These are phyloP conservation scores for Gobio gobio DNA, from an alignment of 2,113 vertebrate genomes.

Conservation along the genomic window DNA sequence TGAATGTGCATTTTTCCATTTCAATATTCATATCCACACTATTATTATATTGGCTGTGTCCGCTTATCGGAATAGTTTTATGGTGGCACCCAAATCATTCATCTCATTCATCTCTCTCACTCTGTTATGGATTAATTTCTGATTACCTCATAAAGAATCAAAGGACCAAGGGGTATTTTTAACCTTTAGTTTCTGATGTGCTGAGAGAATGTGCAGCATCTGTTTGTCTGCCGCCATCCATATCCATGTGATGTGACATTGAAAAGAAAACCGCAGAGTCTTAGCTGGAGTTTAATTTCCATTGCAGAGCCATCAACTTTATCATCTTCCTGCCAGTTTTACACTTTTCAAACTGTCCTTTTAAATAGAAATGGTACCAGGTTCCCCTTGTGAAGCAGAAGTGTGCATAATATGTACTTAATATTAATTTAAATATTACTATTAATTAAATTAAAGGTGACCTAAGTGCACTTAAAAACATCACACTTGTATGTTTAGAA, in stretches of 20 bases:
- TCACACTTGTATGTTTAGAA: background rate
- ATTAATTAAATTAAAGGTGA: background rate
- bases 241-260: background rate
- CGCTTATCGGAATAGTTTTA: background rate
- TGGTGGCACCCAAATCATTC: background rate
- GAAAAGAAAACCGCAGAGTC: background rate
- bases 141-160: slow-evolving; percentile 6
- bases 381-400: background rate
- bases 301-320: background rate
- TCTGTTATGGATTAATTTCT: slow-evolving; percentile 7
- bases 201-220: slow-evolving; percentile 10
- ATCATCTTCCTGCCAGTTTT: slow-evolving; percentile 30
- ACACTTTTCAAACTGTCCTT: background rate
- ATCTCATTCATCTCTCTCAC: background rate
- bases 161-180: slow-evolving; percentile 29
- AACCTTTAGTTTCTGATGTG: slow-evolving; percentile 21
- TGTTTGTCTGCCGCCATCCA: background rate
- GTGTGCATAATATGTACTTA: background rate
- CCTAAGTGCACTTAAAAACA: background rate
- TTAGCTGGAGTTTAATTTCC: background rate
- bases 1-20: background rate
- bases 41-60: background rate
- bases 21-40: background rate
- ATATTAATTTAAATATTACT: background rate
- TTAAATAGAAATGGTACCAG: background rate